These are phyloP conservation scores for Eucriotettix oculatus DNA, from an alignment of 2,888 invertebrate genomes.

Conservation along the genomic window DNA sequence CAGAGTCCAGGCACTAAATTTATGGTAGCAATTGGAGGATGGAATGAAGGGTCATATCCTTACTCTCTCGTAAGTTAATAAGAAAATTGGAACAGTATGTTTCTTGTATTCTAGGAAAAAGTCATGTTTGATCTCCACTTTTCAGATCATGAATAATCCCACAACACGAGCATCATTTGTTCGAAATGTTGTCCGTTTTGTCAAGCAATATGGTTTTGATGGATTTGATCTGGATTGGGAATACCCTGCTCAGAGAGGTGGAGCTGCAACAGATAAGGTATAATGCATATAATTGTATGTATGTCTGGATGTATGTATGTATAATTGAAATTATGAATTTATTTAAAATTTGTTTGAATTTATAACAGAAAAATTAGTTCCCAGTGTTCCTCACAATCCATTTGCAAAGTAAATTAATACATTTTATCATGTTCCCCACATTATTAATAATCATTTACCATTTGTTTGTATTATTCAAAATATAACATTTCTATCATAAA, in stretches of 20 bases:
- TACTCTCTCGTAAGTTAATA: conserved; percentile 31
- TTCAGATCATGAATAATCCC: conserved; percentile 24
- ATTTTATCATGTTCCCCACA: no score
- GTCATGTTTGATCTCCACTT: not conserved
- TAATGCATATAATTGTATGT: no score
- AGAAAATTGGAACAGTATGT: not conserved
- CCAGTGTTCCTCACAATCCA: no score
- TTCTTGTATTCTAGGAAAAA: not conserved
- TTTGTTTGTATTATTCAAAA: no score
- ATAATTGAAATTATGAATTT: no score
- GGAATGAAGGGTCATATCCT: conserved; percentile 44
- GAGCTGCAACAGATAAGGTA: conserved; percentile 25
- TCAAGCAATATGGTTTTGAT: conserved; percentile 42
- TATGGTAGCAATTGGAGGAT: conserved; percentile 50
- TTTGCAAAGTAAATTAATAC: no score
- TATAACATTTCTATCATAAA: not conserved
- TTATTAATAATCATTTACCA: no score
- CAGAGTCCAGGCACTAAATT: conserved; percentile 35
- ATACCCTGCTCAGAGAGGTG: conserved; percentile 42
- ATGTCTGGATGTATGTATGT: no score
- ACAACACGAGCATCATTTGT: conserved; percentile 28
- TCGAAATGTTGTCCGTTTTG: conserved; percentile 33
- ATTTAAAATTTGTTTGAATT: no score
- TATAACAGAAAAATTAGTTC: no score
- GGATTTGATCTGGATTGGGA: conserved; percentile 62